Percentiles rank a stretch among this genome's conserved stretches.
Evolutionary conservation across 2,113 vertebrate genomes (phyloP).

Genomic region (Sturnira hondurensis): DNA sequence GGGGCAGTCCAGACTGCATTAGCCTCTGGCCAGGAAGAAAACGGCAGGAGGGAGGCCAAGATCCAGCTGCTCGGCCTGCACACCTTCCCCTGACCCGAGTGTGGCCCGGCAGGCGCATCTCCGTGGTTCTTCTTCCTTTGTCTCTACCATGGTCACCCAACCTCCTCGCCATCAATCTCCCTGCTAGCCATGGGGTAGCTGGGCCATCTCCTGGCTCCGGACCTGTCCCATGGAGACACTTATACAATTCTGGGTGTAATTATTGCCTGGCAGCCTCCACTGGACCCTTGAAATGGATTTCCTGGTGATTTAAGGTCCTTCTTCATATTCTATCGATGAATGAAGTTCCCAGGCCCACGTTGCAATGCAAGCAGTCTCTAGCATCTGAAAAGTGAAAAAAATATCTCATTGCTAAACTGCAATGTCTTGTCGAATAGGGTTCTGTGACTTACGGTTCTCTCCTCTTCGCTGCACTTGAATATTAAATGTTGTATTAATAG

Average conservation of each 20-base stretch:
- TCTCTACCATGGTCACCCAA: background rate
- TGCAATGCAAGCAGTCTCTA: slow-evolving; percentile 52
- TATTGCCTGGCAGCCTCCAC: background rate
- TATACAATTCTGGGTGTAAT: background rate
- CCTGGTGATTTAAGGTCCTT: slow-evolving; percentile 69
- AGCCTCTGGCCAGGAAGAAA: background rate
- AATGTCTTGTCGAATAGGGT: slow-evolving; percentile 70
- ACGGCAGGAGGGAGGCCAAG: background rate
- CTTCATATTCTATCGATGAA: slow-evolving; percentile 68
- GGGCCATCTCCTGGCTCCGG: slow-evolving; percentile 39
- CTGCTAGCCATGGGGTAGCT: rapidly evolving
- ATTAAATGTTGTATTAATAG: slow-evolving; percentile 87
- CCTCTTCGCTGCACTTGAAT: slow-evolving; percentile 83
- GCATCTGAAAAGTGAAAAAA: slow-evolving; percentile 49
- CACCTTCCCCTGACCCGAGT: background rate
- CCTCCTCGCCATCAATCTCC: background rate
- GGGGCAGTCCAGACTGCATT: background rate
- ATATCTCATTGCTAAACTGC: slow-evolving; percentile 56
- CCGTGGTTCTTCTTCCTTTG: background rate
- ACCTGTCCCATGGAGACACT: slow-evolving; percentile 27
- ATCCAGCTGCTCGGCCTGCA: rapidly evolving
- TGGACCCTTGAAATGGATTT: slow-evolving; percentile 58
- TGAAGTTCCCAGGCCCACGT: slow-evolving; percentile 65
- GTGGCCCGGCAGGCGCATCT: background rate
- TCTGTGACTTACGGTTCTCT: slow-evolving; percentile 81